Conservation (phyloP, 92 coral and sea anemone genomes). For the Porites rus region DNA sequence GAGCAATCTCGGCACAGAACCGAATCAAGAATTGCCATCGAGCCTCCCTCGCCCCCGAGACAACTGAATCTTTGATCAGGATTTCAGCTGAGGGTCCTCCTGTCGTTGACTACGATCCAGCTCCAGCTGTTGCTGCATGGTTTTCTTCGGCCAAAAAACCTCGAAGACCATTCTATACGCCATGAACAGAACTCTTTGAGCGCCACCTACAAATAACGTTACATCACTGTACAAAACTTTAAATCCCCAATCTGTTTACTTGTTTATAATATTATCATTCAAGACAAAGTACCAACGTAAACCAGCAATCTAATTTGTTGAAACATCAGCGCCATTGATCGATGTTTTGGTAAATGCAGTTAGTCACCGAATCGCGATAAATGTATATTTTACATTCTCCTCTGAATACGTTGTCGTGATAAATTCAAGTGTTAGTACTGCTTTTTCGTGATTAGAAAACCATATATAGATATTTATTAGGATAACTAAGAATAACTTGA, state of each 20-base stretch:
- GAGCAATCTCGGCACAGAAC: constrained; percentile 52
- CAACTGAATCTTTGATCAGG: constrained; percentile 40
- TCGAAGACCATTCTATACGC: too few species aligned
- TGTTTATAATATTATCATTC: constrained; percentile 40
- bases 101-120: constrained; percentile 43
- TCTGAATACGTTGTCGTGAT: constrained; percentile 44
- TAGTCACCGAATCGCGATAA: constrained; percentile 30
- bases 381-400: constrained; percentile 44
- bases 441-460: constrained; percentile 49
- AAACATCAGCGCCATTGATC: constrained; percentile 43
- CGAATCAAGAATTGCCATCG: constrained; percentile 35
- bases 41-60: constrained; percentile 36
- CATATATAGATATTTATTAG: constrained; percentile 38
- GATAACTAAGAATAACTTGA: constrained; percentile 45
- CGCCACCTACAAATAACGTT: constrained; percentile 24
- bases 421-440: constrained; percentile 44
- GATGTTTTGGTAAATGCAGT: constrained; percentile 44
- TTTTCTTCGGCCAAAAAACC: constrained; percentile 42
- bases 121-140: constrained; percentile 42
- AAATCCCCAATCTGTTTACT: constrained; percentile 39
- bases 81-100: constrained; percentile 56
- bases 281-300: constrained; percentile 30
- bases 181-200: too few species aligned
- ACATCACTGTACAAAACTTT: constrained; percentile 43
- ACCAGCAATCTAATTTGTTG: constrained; percentile 44